Evolutionary conservation across 2,888 invertebrate species (phyloP), one percentile per base, ranked within the genome.

Genomic region (Cataglyphis altisquamis): DNA sequence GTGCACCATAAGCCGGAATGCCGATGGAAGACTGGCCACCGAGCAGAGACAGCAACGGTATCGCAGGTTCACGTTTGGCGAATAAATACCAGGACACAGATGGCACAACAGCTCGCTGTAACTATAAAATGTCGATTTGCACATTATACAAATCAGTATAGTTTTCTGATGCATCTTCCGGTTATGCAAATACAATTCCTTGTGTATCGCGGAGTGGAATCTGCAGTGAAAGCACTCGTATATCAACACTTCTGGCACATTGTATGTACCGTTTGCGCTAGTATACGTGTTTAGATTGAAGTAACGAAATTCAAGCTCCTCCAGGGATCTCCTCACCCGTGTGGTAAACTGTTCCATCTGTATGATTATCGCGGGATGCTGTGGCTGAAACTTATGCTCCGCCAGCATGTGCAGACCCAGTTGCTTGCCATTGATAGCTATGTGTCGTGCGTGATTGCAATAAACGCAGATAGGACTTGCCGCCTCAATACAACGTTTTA

Each of bases 211-310:
- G 83, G 98, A 97, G 91, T 97, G 96, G 94, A 97, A 98, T 90
- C 97, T 96, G 95, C 98, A 98, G 91, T 98, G 97, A 95, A 98
- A 98, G 95, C 98, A 98, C 95, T 98, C 98, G 94, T 97, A 98
- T 12, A 96, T 95, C 87, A 97, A 96, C 82, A 97, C 97, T 93
- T 96, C 96, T 21, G 96, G 96, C 92, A 95, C 86, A 80, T 94
- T 90, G 87, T 93, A 93, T 32, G 93, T 94, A 86, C 96, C 96
- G 57, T 96, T 96, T 62, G 95, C 94, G 92, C 96, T 97, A 91
- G 97, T 97, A 91, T 97, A 97, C 25, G 96, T 96, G 91, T 97
- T 97, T 80, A 97, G 95, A 95, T 97, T 98, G 83, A 98, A 97
- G 92, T 96, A 97, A 55, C 96, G 95, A 1, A 95, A 93, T 83